Conservation (phyloP, 2,113 vertebrate species). For the Neofelis nebulosa region DNA sequence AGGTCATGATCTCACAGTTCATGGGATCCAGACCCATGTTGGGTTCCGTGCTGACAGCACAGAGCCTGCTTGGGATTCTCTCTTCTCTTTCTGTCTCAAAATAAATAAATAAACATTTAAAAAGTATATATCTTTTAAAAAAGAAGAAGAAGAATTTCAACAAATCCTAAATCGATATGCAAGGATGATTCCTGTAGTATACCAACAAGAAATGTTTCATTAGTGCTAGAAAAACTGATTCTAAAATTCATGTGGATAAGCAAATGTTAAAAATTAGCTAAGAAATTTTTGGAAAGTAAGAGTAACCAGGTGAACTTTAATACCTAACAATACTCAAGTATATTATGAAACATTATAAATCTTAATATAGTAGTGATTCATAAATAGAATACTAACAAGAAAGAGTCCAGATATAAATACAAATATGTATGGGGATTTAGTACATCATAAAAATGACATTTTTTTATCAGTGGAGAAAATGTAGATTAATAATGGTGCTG, state of each 20-base stretch:
- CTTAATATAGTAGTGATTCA: neutral
- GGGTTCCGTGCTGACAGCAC: too few relatives aligned
- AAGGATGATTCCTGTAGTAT: neutral
- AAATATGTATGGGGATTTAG: neutral
- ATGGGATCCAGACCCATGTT: too few relatives aligned
- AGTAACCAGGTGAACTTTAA: neutral
- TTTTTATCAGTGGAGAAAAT: neutral
- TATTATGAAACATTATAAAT: slow-evolving; percentile 1
- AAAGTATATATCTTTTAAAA: too few relatives aligned
- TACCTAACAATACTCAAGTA: neutral
- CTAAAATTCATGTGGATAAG: neutral
- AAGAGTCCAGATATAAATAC: neutral
- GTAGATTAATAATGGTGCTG: neutral
- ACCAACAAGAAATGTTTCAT: neutral
- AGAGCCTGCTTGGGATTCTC: too few relatives aligned
- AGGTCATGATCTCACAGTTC: too few relatives aligned
- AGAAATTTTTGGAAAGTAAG: neutral
- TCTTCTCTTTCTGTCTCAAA: too few relatives aligned
- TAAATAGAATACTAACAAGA: neutral
- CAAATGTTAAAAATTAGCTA: neutral
- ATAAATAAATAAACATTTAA: too few relatives aligned
- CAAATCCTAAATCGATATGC: neutral
- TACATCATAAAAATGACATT: neutral
- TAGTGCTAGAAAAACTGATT: neutral
- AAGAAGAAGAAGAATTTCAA: neutral